phyloP scores from a whole-genome alignment of 2,888 invertebrate genomes.

The Tetropium fuscum region DNA sequence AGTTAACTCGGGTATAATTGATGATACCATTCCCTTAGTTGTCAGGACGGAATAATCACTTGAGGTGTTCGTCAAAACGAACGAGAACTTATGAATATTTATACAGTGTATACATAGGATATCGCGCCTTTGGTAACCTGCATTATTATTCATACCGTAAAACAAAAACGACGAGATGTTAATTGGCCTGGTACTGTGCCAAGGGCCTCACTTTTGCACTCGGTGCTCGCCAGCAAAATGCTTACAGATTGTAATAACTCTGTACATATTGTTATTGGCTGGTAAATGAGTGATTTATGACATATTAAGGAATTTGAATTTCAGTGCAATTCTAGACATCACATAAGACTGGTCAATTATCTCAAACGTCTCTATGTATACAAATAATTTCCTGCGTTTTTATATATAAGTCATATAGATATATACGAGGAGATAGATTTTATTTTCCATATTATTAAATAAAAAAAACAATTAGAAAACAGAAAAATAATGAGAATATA shows the following conservation, averaged over 20 bases:
- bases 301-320: slow-evolving; percentile 33
- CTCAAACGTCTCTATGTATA: too few species aligned
- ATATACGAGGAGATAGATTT: too few species aligned
- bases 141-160: slow-evolving; percentile 59
- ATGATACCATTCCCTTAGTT: slow-evolving; percentile 55
- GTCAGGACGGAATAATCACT: slow-evolving; percentile 61
- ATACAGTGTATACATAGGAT: slow-evolving; percentile 59
- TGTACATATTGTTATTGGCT: slow-evolving; percentile 38
- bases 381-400: too few species aligned
- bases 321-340: too few species aligned
- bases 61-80: slow-evolving; percentile 61
- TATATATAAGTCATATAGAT: too few species aligned
- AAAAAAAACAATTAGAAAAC: too few species aligned
- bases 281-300: slow-evolving; percentile 40
- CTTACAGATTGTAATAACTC: slow-evolving; percentile 35
- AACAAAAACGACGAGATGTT: slow-evolving; percentile 49
- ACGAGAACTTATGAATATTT: slow-evolving; percentile 62
- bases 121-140: slow-evolving; percentile 62
- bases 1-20: slow-evolving; percentile 46
- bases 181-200: slow-evolving; percentile 50
- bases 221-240: slow-evolving; percentile 30
- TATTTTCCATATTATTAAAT: too few species aligned
- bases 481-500: too few species aligned
- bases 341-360: too few species aligned
- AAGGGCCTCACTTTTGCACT: slow-evolving; percentile 35